Conservation (phyloP, 2,888 invertebrate genomes). For the Nymphalis polychloros region DNA sequence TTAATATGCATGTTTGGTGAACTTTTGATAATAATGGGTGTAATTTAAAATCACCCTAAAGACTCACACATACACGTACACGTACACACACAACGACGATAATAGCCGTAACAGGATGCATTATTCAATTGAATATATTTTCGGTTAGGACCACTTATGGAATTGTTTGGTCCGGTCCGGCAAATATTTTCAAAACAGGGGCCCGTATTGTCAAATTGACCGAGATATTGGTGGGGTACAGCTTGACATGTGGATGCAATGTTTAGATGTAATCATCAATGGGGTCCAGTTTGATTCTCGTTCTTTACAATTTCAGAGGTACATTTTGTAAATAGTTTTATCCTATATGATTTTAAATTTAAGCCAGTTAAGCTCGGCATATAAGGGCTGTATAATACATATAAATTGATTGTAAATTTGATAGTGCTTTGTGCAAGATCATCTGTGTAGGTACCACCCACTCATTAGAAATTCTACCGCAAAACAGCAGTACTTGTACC, state of each 20-base stretch:
- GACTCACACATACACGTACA: neutral
- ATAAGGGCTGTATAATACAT: too few species aligned
- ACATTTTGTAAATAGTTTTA: too few species aligned
- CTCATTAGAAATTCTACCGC: too few species aligned
- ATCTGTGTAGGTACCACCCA: too few species aligned
- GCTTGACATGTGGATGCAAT: conserved; percentile 15
- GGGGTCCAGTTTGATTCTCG: too few species aligned
- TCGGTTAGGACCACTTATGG: conserved; percentile 67
- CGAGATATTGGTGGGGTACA: conserved; percentile 59
- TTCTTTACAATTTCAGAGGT: too few species aligned
- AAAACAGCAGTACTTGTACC: too few species aligned
- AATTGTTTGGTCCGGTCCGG: conserved; percentile 68
- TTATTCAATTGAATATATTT: conserved; percentile 75
- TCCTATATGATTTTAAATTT: too few species aligned
- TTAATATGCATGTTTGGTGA: neutral
- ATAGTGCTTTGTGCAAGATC: too few species aligned
- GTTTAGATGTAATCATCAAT: neutral
- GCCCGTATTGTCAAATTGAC: conserved; percentile 77
- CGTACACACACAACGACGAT: conserved; percentile 42
- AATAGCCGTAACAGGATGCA: conserved; percentile 58
- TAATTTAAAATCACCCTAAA: conserved; percentile 1
- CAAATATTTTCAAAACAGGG: conserved; percentile 79
- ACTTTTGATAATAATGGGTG: neutral
- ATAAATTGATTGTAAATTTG: too few species aligned
- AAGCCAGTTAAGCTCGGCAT: too few species aligned